Evolutionary conservation across 2,888 invertebrate genomes (phyloP).

Genomic region (Ferrisia virgata): DNA sequence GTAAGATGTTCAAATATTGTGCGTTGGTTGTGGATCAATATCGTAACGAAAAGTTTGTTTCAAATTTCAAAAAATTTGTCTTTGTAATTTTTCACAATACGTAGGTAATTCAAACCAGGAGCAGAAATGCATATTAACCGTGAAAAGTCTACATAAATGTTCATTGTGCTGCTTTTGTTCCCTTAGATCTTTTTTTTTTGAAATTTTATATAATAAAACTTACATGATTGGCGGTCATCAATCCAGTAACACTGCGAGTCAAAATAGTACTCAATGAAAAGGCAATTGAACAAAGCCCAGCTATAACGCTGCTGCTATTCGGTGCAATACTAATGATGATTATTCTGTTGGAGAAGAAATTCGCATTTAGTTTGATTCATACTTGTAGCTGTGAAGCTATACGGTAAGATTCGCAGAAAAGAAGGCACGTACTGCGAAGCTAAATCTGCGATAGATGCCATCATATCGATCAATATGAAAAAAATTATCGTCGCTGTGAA

Average conservation of each 20-base stretch:
- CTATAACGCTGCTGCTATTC: background rate
- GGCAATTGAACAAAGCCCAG: background rate
- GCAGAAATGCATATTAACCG: no score
- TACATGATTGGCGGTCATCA: slow-evolving; percentile 10
- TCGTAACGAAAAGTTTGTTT: no score
- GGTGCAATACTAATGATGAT: background rate
- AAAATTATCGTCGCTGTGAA: background rate
- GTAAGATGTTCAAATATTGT: no score
- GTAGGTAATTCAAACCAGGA: no score
- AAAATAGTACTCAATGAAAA: background rate
- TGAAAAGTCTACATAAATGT: no score
- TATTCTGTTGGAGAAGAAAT: background rate
- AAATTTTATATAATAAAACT: background rate
- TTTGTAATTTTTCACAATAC: no score
- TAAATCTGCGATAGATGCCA: background rate
- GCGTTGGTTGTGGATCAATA: no score
- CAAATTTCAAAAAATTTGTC: no score
- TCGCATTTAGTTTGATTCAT: no score
- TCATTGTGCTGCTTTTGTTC: no score
- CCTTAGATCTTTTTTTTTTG: no score
- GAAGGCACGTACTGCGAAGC: background rate
- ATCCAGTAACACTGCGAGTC: background rate
- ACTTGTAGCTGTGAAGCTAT: no score
- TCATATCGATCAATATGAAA: background rate
- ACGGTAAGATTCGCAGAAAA: background rate